Evolutionary conservation across 2,888 invertebrate genomes (phyloP).

Genomic region (Thalpophila matura): DNA sequence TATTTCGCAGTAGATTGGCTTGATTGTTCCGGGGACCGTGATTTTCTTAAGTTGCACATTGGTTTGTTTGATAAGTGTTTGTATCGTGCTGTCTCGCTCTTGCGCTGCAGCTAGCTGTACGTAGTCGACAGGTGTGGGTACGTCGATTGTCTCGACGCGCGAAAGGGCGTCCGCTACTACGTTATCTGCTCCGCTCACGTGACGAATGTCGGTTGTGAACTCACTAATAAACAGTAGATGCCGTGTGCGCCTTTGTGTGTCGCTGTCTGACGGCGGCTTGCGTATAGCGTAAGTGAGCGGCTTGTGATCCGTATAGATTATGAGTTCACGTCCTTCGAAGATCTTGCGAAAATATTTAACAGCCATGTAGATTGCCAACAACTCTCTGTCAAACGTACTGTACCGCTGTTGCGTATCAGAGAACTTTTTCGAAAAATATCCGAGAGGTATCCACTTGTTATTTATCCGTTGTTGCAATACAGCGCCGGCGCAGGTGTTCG

Average conservation of each 20-base stretch:
- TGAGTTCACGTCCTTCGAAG: background rate
- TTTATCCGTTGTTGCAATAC: background rate
- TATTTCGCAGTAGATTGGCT: background rate
- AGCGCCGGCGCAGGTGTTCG: background rate
- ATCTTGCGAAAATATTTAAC: slow-evolving; percentile 10
- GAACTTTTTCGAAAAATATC: slow-evolving; percentile 1
- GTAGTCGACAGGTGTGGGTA: background rate
- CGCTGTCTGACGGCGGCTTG: background rate
- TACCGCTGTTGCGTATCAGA: background rate
- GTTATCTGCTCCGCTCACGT: background rate
- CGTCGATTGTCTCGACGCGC: background rate
- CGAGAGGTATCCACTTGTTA: background rate
- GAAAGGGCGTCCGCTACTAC: background rate
- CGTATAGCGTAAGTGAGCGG: background rate
- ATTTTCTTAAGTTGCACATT: background rate
- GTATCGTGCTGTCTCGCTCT: background rate
- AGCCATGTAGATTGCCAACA: background rate
- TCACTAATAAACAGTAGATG: background rate
- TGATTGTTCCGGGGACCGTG: background rate
- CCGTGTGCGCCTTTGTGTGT: background rate
- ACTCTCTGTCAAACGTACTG: slow-evolving; percentile 4
- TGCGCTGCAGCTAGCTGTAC: background rate
- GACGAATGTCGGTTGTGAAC: background rate
- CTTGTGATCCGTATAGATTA: background rate
- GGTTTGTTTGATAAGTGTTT: background rate